phyloP scores from a whole-genome alignment of 1,140 invertebrate genomes.

The Maniola jurtina region DNA sequence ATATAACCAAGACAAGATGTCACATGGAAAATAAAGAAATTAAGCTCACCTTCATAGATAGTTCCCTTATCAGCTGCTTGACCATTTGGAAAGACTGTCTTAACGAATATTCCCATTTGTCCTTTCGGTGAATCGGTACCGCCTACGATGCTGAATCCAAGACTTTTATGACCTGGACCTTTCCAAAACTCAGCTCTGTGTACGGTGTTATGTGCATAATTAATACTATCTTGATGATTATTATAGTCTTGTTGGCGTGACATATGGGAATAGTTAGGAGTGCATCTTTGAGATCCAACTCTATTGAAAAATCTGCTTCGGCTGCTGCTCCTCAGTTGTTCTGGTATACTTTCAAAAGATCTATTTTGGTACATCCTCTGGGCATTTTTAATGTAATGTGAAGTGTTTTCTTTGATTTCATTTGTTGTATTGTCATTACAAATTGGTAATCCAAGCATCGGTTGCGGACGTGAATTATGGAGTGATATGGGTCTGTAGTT shows the following conservation, averaged over 20 bases:
- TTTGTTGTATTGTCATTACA: constrained; percentile 59
- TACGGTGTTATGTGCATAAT: constrained; percentile 53
- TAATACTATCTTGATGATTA: constrained; percentile 47
- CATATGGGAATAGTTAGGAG: constrained; percentile 52
- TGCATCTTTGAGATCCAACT: constrained; percentile 65
- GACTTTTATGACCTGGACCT: constrained; percentile 89
- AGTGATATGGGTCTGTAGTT: constrained; percentile 71
- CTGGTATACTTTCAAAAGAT: constrained; percentile 74
- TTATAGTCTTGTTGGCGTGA: constrained; percentile 63
- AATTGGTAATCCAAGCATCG: constrained; percentile 41
- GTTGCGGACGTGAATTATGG: constrained; percentile 53
- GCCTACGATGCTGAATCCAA: constrained; percentile 95
- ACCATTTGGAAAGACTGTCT: constrained; percentile 93
- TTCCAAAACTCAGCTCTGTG: constrained; percentile 85
- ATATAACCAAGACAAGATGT: no score
- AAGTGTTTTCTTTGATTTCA: constrained; percentile 68
- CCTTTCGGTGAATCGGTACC: constrained; percentile 93
- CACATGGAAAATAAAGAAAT: background rate
- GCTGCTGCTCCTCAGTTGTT: constrained; percentile 64
- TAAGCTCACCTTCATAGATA: constrained; percentile 88
- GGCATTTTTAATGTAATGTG: constrained; percentile 68
- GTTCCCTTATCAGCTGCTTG: constrained; percentile 90
- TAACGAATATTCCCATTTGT: constrained; percentile 94
- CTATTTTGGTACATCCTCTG: constrained; percentile 69
- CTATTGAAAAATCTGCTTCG: constrained; percentile 68